phyloP scores from a whole-genome alignment of 2,888 invertebrate genomes.

The Lochmaea crataegi region DNA sequence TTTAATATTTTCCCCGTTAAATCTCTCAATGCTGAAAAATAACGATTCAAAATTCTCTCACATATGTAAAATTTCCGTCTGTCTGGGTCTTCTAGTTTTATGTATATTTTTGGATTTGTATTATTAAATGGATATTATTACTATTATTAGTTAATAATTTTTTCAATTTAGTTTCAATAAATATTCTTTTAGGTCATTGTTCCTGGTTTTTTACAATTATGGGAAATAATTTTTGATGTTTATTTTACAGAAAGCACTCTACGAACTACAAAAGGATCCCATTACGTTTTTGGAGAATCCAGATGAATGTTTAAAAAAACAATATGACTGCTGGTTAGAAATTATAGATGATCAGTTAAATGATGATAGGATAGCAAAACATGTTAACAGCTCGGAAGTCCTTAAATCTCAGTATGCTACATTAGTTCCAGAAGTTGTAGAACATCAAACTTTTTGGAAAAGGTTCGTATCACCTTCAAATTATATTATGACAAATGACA shows the following conservation, averaged over 20 bases:
- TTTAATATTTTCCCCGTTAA: too few relatives aligned
- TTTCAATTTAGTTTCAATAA: too few relatives aligned
- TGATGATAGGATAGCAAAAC: constrained; percentile 71
- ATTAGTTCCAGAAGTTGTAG: constrained; percentile 78
- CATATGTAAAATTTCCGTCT: too few relatives aligned
- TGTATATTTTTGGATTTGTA: too few relatives aligned
- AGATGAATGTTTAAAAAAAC: constrained; percentile 66
- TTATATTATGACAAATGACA: too few relatives aligned
- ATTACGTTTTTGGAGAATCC: constrained; percentile 80
- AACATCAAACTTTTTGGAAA: constrained; percentile 84
- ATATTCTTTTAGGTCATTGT: too few relatives aligned
- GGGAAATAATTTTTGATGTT: not conserved
- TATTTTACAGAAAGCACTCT: constrained; percentile 71
- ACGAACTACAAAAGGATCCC: constrained; percentile 77
- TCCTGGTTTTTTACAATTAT: not conserved
- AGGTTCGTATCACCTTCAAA: constrained; percentile 63
- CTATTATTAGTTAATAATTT: too few relatives aligned
- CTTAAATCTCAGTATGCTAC: constrained; percentile 66
- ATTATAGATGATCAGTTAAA: constrained; percentile 69
- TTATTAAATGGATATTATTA: too few relatives aligned
- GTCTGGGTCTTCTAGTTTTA: too few relatives aligned
- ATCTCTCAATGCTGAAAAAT: too few relatives aligned
- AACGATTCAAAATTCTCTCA: too few relatives aligned
- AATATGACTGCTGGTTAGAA: constrained; percentile 72
- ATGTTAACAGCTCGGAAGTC: constrained; percentile 69